These are phyloP conservation scores for Pheosia tremula DNA, from an alignment of 2,888 invertebrate genomes.

Conservation along the genomic window DNA sequence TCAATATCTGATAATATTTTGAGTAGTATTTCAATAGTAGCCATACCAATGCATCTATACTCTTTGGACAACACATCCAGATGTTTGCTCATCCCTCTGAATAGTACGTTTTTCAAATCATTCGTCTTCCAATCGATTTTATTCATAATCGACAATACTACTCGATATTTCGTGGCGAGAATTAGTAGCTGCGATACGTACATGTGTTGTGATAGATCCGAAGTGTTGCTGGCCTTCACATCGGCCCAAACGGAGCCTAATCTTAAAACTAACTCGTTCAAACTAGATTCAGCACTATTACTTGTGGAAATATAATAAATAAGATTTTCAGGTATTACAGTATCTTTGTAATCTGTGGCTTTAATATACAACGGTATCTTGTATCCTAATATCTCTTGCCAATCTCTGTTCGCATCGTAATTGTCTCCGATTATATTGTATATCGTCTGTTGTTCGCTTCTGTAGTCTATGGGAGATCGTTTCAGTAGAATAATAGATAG, in stretches of 20 bases:
- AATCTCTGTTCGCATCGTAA: constrained; percentile 80
- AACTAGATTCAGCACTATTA: constrained; percentile 50
- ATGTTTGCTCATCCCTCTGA: constrained; percentile 88
- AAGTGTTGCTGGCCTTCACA: constrained; percentile 85
- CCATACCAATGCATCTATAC: constrained; percentile 89
- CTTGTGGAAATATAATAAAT: constrained; percentile 84
- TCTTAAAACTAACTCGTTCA: constrained; percentile 77
- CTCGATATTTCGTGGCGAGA: constrained; percentile 79
- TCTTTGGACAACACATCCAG: constrained; percentile 86
- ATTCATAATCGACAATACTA: constrained; percentile 53
- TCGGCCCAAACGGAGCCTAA: constrained; percentile 88
- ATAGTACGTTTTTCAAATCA: constrained; percentile 81
- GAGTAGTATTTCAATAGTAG: constrained; percentile 87
- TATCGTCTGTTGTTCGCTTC: constrained; percentile 65
- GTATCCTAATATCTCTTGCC: constrained; percentile 86
- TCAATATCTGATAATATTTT: constrained; percentile 76
- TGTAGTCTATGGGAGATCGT: constrained; percentile 73
- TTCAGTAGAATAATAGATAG: constrained; percentile 84
- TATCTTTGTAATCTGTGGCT: constrained; percentile 85
- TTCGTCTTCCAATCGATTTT: constrained; percentile 53
- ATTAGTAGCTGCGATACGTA: constrained; percentile 88
- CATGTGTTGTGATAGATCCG: constrained; percentile 88
- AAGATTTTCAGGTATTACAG: constrained; percentile 84
- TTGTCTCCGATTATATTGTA: constrained; percentile 79
- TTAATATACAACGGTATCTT: constrained; percentile 68